Evolutionary conservation across 1,140 invertebrate species (phyloP).

Genomic region (Philopotamus ludificatus): DNA sequence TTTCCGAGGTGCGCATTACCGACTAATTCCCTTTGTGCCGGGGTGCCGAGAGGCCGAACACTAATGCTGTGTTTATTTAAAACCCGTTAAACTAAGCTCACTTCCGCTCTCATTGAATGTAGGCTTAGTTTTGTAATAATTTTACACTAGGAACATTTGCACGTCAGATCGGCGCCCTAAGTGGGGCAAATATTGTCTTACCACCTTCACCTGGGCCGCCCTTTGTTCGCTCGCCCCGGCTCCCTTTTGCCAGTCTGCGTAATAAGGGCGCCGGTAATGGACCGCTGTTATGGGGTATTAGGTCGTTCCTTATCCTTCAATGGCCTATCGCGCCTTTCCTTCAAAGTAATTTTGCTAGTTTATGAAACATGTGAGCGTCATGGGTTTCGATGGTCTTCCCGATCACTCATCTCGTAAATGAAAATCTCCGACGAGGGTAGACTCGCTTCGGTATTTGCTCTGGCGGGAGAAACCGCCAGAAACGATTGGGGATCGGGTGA

Average conservation of each 20-base stretch:
- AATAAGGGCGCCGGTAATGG: conserved; percentile 32
- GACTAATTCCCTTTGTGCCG: conserved; percentile 7
- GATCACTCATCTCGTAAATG: background rate
- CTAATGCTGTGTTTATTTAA: conserved; percentile 20
- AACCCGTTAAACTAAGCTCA: conserved; percentile 17
- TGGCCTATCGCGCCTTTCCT: conserved; percentile 10
- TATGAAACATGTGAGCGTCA: conserved; percentile 14
- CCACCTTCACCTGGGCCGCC: conserved; percentile 15
- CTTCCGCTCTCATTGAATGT: conserved; percentile 17
- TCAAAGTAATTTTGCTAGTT: conserved; percentile 20
- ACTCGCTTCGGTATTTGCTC: background rate
- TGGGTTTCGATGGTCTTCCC: background rate
- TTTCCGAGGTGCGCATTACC: background rate
- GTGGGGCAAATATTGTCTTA: conserved; percentile 30
- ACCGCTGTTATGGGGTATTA: conserved; percentile 28
- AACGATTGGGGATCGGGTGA: background rate
- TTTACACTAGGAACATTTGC: conserved; percentile 20
- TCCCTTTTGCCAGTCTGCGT: conserved; percentile 2
- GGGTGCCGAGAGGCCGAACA: conserved; percentile 10
- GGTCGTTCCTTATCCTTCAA: conserved; percentile 28
- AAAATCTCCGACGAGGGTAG: background rate
- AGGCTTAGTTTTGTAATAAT: conserved; percentile 22
- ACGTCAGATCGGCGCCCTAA: conserved; percentile 14
- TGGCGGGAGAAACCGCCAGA: conserved; percentile 2
- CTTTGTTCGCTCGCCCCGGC: background rate